Percentiles rank a stretch among this genome's conserved stretches.
Evolutionary conservation across 2,113 vertebrate genomes (phyloP).

Genomic region (Leptosomus discolor): DNA sequence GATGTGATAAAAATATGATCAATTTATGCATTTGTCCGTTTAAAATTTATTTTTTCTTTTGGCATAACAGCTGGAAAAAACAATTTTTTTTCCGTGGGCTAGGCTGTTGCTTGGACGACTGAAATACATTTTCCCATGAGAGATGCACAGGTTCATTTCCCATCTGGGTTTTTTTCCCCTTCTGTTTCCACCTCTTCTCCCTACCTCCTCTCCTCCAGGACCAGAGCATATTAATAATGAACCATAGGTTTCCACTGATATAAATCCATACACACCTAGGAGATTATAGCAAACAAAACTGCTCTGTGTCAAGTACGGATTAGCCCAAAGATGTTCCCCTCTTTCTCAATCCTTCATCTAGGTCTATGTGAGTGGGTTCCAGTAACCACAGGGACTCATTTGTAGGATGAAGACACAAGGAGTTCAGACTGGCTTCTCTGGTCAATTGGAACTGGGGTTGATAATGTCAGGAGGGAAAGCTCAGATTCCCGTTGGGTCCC

Average conservation of each 20-base stretch:
- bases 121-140: slow-evolving; percentile 29
- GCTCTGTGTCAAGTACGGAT: background rate
- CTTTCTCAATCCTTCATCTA: background rate
- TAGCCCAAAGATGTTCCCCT: background rate
- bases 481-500: background rate
- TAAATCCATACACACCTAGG: background rate
- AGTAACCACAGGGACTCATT: background rate
- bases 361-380: background rate
- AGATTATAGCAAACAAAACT: background rate
- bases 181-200: background rate
- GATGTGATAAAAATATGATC: slow-evolving; percentile 3
- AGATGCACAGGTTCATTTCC: slow-evolving; percentile 31
- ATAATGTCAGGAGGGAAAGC: background rate
- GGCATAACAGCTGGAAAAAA: slow-evolving; percentile 30
- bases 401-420: background rate
- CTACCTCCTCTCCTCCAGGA: background rate
- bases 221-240: background rate
- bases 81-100: background rate
- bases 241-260: background rate
- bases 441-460: background rate
- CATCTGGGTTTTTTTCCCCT: background rate
- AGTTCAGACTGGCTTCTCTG: background rate
- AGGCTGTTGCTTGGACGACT: background rate
- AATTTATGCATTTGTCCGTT: background rate
- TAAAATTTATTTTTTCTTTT: background rate